Conservation (phyloP, 2,888 invertebrate genomes). For the Salpingus planirostris region DNA sequence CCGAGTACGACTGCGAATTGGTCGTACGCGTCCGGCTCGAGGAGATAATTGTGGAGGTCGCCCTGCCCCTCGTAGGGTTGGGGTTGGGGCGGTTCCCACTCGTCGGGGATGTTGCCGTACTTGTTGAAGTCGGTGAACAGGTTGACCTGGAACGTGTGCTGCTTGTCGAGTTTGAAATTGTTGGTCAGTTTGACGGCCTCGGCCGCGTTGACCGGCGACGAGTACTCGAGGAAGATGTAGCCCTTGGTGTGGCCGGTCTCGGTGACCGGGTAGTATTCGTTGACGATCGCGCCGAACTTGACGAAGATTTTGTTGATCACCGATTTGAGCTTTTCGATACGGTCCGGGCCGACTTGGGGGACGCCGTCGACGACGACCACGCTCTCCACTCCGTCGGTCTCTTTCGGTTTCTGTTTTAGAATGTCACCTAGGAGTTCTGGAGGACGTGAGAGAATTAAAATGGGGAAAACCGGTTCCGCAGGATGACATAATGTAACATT, state of each 20-base stretch:
- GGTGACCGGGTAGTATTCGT: constrained; percentile 78
- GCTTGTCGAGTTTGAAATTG: constrained; percentile 91
- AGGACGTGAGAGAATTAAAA: constrained; percentile 23
- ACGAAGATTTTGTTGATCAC: constrained; percentile 87
- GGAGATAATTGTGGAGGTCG: constrained; percentile 85
- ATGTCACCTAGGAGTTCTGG: constrained; percentile 89
- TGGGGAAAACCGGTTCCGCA: no score
- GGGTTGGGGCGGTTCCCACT: constrained; percentile 87
- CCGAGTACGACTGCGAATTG: constrained; percentile 88
- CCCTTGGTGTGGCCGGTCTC: constrained; percentile 79
- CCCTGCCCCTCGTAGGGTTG: constrained; percentile 86
- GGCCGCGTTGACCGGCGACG: constrained; percentile 70
- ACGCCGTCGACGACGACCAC: constrained; percentile 95
- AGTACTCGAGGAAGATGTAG: constrained; percentile 88
- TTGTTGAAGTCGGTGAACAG: constrained; percentile 93
- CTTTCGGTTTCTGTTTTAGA: constrained; percentile 79
- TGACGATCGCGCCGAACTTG: constrained; percentile 80
- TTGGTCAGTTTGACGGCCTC: constrained; percentile 84
- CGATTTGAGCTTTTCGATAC: constrained; percentile 84
- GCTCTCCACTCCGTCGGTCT: constrained; percentile 92
- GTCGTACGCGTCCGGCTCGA: constrained; percentile 93
- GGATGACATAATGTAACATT: no score
- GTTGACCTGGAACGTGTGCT: constrained; percentile 78
- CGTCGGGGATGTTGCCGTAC: constrained; percentile 81
- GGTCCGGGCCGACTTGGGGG: constrained; percentile 86